Evolutionary conservation across 2,797 vertebrate species (phyloP).

Genomic region (Syngnathus rostellatus): DNA sequence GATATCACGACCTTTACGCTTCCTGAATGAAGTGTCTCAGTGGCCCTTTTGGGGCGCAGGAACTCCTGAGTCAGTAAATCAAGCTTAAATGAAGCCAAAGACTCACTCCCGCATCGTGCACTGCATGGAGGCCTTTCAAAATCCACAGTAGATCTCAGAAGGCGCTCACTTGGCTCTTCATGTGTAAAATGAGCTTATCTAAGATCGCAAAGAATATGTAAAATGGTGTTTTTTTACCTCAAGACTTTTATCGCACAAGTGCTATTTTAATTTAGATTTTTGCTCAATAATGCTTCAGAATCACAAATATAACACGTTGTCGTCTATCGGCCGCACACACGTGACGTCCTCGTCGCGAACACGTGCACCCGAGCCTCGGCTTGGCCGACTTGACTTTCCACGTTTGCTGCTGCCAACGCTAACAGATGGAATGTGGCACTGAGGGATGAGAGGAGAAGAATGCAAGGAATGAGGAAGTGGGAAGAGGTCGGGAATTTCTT

Average conservation of each 20-base stretch:
- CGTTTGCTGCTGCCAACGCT: conserved; percentile 33
- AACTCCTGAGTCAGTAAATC: conserved; percentile 30
- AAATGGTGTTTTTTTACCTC: background rate
- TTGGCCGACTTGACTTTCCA: conserved; percentile 27
- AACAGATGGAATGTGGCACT: conserved; percentile 38
- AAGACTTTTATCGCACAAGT: too few species aligned
- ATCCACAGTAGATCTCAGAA: background rate
- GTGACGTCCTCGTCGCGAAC: conserved; percentile 37
- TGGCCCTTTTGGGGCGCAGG: conserved; percentile 32
- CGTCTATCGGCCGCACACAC: conserved; percentile 19
- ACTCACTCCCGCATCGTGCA: background rate
- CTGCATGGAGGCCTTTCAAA: background rate
- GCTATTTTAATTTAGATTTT: background rate
- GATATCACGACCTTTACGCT: conserved; percentile 69
- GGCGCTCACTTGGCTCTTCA: background rate
- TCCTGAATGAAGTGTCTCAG: conserved; percentile 73
- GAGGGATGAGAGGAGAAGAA: conserved; percentile 4
- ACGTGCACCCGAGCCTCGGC: conserved; percentile 34
- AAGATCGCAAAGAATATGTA: background rate
- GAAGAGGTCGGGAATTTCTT: conserved; percentile 18
- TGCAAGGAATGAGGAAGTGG: conserved; percentile 3
- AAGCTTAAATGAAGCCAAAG: conserved; percentile 5
- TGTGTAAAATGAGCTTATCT: background rate
- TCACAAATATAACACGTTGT: conserved; percentile 13
- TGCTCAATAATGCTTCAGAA: background rate